Percentiles rank a stretch among this genome's conserved stretches.
phyloP scores from a whole-genome alignment of 2,797 vertebrate genomes.

The Acanthurus lineatus region DNA sequence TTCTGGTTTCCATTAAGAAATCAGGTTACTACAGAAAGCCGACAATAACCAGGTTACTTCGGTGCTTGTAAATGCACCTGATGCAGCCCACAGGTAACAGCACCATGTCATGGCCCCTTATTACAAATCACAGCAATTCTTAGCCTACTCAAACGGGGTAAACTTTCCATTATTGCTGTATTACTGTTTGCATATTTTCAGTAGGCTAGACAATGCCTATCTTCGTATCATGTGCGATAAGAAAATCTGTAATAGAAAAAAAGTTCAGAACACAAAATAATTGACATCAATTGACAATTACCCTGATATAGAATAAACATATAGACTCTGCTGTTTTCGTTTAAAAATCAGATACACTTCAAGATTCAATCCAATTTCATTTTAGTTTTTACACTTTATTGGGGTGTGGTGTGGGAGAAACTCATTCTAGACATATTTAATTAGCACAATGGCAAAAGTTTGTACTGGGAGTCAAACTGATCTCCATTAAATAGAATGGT shows the following conservation, averaged over 20 bases:
- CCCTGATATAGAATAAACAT: neutral
- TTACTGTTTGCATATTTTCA: neutral
- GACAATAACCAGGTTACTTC: conserved; percentile 8
- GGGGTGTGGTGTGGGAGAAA: neutral
- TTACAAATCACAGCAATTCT: neutral
- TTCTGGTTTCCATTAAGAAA: conserved; percentile 52
- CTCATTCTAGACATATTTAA: neutral
- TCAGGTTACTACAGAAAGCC: conserved; percentile 43
- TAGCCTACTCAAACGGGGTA: too few relatives aligned
- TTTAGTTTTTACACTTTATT: neutral
- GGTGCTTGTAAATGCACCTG: conserved; percentile 8
- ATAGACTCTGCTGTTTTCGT: too few relatives aligned
- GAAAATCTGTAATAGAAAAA: too few relatives aligned
- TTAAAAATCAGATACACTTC: neutral
- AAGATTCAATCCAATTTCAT: neutral
- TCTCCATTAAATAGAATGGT: too few relatives aligned
- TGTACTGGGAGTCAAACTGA: too few relatives aligned
- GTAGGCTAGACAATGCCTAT: too few relatives aligned
- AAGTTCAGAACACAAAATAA: too few relatives aligned
- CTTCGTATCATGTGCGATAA: too few relatives aligned
- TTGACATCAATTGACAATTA: too few relatives aligned
- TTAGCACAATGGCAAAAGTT: neutral
- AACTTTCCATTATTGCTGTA: too few relatives aligned
- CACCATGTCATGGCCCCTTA: conserved; percentile 15
- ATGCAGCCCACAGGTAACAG: neutral